A percentile compares a stretch with the other conserved stretches of the same genome.
phyloP scores from a whole-genome alignment of 2,113 vertebrate species.

The Rhea pennata region DNA sequence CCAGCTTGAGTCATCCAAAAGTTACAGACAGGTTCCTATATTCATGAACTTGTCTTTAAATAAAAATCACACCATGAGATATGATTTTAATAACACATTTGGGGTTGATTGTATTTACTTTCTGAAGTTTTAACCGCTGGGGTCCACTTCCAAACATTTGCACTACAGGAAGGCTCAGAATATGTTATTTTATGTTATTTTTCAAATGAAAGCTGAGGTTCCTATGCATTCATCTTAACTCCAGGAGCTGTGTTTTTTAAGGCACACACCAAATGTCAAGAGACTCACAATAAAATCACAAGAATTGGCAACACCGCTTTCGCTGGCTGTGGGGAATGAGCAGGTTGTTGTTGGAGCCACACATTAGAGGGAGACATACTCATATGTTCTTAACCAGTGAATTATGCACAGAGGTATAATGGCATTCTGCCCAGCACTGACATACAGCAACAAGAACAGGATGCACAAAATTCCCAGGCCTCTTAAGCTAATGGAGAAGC shows the following conservation, averaged over 20 bases:
- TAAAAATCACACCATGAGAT: not conserved
- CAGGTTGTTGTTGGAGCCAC: constrained; percentile 68
- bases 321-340: constrained; percentile 38
- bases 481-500: constrained; percentile 53
- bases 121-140: constrained; percentile 19
- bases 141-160: constrained; percentile 49
- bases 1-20: constrained; percentile 38
- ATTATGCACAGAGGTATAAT: constrained; percentile 49
- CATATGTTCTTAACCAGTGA: constrained; percentile 44
- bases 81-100: constrained; percentile 21
- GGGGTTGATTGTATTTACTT: not conserved
- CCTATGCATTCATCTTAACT: constrained; percentile 51
- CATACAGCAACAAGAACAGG: constrained; percentile 66
- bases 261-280: constrained; percentile 58
- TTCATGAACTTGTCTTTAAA: constrained; percentile 16
- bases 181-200: constrained; percentile 44
- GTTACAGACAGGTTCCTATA: constrained; percentile 45
- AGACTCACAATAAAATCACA: constrained; percentile 64
- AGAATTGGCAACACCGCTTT: constrained; percentile 47
- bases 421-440: constrained; percentile 64
- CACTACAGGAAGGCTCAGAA: constrained; percentile 38
- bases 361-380: constrained; percentile 64
- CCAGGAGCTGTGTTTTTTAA: constrained; percentile 64
- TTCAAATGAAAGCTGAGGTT: constrained; percentile 54
- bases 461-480: constrained; percentile 69